Conservation (phyloP, 1,140 invertebrate genomes). For the Tetramorium alpestre region DNA sequence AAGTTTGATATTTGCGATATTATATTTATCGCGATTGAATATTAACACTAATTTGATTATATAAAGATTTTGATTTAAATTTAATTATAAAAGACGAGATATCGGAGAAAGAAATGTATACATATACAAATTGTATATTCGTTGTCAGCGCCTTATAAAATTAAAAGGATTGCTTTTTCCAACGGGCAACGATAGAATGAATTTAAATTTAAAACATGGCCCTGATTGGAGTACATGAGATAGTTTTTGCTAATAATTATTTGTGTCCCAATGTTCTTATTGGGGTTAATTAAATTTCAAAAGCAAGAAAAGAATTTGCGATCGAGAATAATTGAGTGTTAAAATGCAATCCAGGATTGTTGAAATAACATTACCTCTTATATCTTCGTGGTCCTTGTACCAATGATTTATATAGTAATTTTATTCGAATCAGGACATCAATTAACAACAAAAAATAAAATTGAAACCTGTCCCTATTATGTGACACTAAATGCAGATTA, state of each 20-base stretch:
- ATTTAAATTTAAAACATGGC: no score
- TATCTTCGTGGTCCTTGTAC: background rate
- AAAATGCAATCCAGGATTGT: background rate
- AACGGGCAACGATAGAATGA: no score
- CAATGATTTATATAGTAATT: background rate
- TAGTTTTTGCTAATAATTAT: slow-evolving; percentile 17
- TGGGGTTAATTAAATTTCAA: slow-evolving; percentile 61
- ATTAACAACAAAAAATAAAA: background rate
- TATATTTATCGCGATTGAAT: background rate
- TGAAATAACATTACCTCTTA: background rate
- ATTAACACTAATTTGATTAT: background rate
- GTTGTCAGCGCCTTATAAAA: no score
- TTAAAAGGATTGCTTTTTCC: no score
- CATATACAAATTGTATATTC: background rate
- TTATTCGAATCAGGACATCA: background rate
- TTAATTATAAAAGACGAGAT: background rate
- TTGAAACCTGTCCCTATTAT: background rate
- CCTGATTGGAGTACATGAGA: background rate
- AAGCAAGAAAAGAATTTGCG: slow-evolving; percentile 45
- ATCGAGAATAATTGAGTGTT: background rate
- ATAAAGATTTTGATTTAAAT: background rate
- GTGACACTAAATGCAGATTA: background rate
- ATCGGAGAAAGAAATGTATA: background rate
- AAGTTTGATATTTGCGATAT: background rate
- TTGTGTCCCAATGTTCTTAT: background rate